phyloP scores from a whole-genome alignment of 2,797 vertebrate genomes.

The Callimico goeldii region DNA sequence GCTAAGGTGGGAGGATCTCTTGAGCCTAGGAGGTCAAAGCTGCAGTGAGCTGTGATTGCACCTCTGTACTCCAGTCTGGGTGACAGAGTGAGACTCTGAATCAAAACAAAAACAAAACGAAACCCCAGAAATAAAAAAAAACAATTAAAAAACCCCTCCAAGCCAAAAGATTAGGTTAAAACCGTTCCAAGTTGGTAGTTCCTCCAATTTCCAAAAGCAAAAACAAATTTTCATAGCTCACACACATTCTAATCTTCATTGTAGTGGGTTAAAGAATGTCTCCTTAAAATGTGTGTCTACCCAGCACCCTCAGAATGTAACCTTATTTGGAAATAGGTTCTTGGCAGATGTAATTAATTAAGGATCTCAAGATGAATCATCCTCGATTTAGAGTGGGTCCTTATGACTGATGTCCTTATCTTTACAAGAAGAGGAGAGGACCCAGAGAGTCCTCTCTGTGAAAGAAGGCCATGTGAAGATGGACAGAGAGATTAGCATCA shows the following conservation, averaged over 20 bases:
- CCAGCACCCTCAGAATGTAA: not conserved
- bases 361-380: not conserved
- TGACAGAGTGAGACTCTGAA: not conserved
- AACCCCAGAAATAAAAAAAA: not conserved
- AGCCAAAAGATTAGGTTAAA: not conserved
- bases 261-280: not conserved
- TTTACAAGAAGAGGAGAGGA: not conserved
- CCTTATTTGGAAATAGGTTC: not conserved
- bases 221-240: not conserved
- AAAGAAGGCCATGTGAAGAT: not conserved
- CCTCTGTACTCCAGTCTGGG: not conserved
- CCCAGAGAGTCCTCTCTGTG: not conserved
- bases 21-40: not conserved
- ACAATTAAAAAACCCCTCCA: not conserved
- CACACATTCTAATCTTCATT: not conserved
- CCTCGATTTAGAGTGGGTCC: not conserved
- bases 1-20: not conserved
- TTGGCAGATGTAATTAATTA: not conserved
- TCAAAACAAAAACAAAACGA: not conserved
- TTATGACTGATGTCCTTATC: too few species aligned
- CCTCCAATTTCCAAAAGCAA: not conserved
- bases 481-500: not conserved
- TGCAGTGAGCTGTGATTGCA: not conserved
- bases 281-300: not conserved
- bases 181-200: not conserved